A percentile compares a stretch with the other conserved stretches of the same genome.
phyloP scores from a whole-genome alignment of 2,888 invertebrate species.

The Caradrina clavipalpis region DNA sequence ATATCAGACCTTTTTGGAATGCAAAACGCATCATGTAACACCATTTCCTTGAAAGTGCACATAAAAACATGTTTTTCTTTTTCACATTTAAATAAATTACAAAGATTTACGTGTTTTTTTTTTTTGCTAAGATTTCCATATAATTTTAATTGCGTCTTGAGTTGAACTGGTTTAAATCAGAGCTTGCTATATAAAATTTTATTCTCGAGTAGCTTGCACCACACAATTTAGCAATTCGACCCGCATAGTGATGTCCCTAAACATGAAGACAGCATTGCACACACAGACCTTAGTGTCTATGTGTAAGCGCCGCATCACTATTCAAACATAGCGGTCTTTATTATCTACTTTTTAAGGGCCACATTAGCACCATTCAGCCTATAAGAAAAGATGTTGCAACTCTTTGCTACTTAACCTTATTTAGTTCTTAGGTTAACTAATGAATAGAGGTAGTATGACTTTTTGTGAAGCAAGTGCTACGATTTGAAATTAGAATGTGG shows the following conservation, averaged over 20 bases:
- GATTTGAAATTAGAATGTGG: constrained; percentile 36
- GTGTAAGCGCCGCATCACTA: constrained; percentile 49
- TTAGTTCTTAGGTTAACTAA: constrained; percentile 13
- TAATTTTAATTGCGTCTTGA: background rate
- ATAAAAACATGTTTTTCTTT: constrained; percentile 11
- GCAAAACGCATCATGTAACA: constrained; percentile 9
- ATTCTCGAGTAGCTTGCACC: constrained; percentile 48
- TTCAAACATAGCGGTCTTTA: constrained; percentile 45
- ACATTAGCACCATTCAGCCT: constrained; percentile 42
- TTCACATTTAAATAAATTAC: constrained; percentile 22
- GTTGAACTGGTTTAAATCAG: constrained; percentile 1
- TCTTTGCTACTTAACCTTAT: constrained; percentile 55
- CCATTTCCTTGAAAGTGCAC: constrained; percentile 50
- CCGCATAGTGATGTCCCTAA: constrained; percentile 72
- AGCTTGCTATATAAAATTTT: background rate
- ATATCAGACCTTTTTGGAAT: constrained; percentile 24
- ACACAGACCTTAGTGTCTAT: constrained; percentile 57
- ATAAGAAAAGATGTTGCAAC: constrained; percentile 41
- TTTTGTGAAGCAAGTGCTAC: constrained; percentile 7
- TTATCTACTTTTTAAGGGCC: constrained; percentile 50
- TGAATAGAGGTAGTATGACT: background rate
- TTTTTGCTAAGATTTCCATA: constrained; percentile 8
- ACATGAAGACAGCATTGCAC: constrained; percentile 50
- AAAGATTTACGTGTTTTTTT: background rate
- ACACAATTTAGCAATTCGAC: constrained; percentile 66